A percentile compares a stretch with the other conserved stretches of the same genome.
Evolutionary conservation across 2,113 vertebrate species (phyloP).

Genomic region (Miniopterus natalensis): DNA sequence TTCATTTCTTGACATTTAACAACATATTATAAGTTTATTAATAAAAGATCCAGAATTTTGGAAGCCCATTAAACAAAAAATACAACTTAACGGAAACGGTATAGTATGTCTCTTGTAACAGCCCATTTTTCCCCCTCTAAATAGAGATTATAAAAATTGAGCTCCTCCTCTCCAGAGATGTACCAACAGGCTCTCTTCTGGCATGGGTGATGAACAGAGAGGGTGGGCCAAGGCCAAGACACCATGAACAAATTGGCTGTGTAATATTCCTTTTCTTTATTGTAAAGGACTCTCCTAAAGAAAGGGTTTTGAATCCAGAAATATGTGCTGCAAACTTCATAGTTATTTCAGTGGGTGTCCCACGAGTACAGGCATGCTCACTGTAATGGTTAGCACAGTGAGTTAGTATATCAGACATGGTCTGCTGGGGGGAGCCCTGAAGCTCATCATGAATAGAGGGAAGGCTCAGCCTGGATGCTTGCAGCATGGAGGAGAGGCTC

Average conservation of each 20-base stretch:
- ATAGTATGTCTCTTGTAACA: background rate
- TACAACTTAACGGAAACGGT: background rate
- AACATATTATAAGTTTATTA: background rate
- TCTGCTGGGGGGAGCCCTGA: background rate
- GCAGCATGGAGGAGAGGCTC: background rate
- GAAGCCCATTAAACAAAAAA: conserved; percentile 35
- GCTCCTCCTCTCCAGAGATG: background rate
- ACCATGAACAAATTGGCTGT: background rate
- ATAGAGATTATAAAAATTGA: background rate
- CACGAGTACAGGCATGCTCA: background rate
- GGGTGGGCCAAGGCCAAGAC: background rate
- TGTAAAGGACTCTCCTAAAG: background rate
- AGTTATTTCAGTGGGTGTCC: background rate
- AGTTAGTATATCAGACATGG: background rate
- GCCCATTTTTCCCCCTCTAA: background rate
- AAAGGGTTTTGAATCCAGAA: background rate
- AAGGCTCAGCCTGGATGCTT: background rate
- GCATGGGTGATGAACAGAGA: background rate
- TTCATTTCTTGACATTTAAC: conserved; percentile 17
- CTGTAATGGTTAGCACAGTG: background rate
- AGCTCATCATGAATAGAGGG: background rate
- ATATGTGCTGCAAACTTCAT: background rate
- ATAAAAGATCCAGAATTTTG: background rate
- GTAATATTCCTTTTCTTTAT: background rate
- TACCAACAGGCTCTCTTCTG: background rate